Percentiles rank a stretch among this genome's conserved stretches.
These are phyloP conservation scores for Catharus fuscescens DNA, from an alignment of 2,113 vertebrate genomes.

Conservation along the genomic window DNA sequence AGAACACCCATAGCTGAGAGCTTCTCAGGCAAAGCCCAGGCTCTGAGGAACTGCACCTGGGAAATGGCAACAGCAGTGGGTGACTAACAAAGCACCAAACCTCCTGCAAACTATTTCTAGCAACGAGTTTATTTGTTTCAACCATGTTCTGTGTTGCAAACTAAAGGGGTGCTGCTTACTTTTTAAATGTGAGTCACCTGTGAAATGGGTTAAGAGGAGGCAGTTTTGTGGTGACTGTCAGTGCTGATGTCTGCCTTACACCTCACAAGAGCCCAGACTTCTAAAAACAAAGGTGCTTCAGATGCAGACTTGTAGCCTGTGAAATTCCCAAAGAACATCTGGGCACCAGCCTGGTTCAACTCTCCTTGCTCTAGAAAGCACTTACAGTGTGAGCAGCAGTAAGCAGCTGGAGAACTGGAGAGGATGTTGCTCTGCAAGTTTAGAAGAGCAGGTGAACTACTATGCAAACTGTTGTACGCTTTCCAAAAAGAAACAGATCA, in stretches of 20 bases:
- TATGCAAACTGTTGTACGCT: not conserved
- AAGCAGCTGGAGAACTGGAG: not conserved
- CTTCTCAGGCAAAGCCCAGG: not conserved
- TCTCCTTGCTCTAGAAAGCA: not conserved
- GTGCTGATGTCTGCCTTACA: not conserved
- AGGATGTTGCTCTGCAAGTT: not conserved
- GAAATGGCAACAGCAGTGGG: not conserved
- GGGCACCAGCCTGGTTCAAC: not conserved
- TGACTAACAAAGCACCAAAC: not conserved
- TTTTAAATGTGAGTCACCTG: not conserved
- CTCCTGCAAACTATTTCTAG: not conserved
- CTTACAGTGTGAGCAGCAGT: not conserved
- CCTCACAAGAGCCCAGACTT: not conserved
- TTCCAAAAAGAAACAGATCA: not conserved
- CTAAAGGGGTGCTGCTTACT: not conserved
- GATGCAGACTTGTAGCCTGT: not conserved
- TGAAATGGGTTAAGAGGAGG: not conserved
- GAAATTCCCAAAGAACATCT: not conserved
- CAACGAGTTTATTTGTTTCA: not conserved
- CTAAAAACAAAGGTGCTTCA: not conserved
- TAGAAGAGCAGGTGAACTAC: not conserved
- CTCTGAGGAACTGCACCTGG: not conserved
- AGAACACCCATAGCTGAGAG: not conserved
- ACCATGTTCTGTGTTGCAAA: not conserved
- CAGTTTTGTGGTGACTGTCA: not conserved